Evolutionary conservation across 2,797 vertebrate genomes (phyloP), one percentile per base, ranked within the genome.

Genomic region (Otolemur crassicaudatus): DNA sequence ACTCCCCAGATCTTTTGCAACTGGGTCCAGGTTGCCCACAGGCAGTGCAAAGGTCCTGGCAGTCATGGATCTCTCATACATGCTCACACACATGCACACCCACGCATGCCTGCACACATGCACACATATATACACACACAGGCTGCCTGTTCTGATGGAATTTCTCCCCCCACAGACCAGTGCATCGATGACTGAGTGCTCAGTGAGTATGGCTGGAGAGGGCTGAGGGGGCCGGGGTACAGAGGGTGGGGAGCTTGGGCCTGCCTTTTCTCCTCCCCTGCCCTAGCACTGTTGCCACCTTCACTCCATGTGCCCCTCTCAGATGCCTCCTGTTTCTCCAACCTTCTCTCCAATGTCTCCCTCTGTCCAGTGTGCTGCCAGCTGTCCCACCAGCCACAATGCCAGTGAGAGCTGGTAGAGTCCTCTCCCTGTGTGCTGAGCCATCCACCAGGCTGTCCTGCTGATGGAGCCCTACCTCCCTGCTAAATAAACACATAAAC

Each of bases 401-500:
- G 2, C 43, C 79, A 16, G 9, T 17, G 20, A 67, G 34, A 87
- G 56, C 72, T 43, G 5, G 29, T 5, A 61, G n/a, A 46, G 6
- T 12, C 67, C 72, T 80, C n/a, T 60, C 34, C 13, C 1, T 3
- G 14, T 3, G 0, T 12, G 5, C 69, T 31, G 25, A 25, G 6
- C 43, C 7, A 23, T 25, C 43, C 63, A 61, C 22, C 2, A 27
- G 40, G 40, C 40, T 25, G 22, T 22, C 37, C 83, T 29, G 14
- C 27, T 60, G 22, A 58, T 13, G 40, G 56, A 91, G 19, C 5
- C 43, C 27, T 20, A 3, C 25, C 22, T 60, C 34, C 43, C 70
- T 87, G 82, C 95, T 94, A 83, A 97, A 96, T 98, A 97, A 98
- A 97, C 19, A 40, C 29, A 2, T 81, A 5, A 3, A 10, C 5